These are phyloP conservation scores for Zoanthus gigantus DNA, from an alignment of 92 coral and sea anemone species.

Conservation along the genomic window DNA sequence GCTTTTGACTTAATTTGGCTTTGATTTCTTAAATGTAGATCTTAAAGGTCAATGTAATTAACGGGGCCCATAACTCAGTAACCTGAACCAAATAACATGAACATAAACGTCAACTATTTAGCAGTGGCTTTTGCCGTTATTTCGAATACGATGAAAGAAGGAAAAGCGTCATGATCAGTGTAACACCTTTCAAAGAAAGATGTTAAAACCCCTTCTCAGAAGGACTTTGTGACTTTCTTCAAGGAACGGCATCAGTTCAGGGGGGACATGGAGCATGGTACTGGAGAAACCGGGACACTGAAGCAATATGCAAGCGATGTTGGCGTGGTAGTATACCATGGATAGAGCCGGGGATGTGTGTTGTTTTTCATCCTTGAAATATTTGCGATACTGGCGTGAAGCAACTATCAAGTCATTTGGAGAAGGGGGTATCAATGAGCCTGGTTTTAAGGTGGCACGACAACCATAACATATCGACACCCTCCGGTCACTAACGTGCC, in stretches of 20 bases:
- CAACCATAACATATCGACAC: constrained; percentile 48
- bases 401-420: constrained; percentile 26
- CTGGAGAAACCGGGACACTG: no score
- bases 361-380: constrained; percentile 55
- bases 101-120: neutral
- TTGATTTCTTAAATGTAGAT: neutral
- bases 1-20: no score
- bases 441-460: constrained; percentile 26
- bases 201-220: constrained; percentile 1
- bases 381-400: constrained; percentile 41
- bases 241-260: constrained; percentile 3
- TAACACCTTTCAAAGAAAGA: neutral
- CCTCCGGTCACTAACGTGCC: neutral
- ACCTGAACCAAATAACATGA: neutral
- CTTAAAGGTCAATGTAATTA: neutral
- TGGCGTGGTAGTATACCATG: no score
- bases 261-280: neutral
- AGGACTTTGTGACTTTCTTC: constrained; percentile 34
- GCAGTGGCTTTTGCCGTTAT: neutral
- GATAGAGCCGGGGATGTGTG: constrained; percentile 46
- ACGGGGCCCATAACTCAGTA: neutral
- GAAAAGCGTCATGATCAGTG: neutral
- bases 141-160: neutral
- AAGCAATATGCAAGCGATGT: no score
- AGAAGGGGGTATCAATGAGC: constrained; percentile 25